Base-by-base conservation (phyloP, 1,140 invertebrate species). In the Nymphalis io region DNA sequence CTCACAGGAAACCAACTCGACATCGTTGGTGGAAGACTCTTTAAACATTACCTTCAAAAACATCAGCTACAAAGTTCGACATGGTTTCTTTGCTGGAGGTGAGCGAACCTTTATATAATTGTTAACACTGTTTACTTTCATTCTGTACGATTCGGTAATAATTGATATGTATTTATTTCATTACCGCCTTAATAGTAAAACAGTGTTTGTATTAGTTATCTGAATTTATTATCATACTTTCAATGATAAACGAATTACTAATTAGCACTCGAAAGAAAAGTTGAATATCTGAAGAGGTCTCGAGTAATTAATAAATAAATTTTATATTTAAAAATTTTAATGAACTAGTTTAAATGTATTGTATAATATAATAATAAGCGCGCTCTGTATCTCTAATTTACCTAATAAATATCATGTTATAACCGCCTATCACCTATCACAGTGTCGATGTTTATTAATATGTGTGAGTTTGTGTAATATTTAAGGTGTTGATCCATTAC, bases 11-110 rank as follows among this genome's bases (percentile, higher is more conserved):
- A 89, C 84, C 20, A 83, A 81, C 38, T 90, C 87, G n/a, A 83
- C 87, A 18, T 84, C 87, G 23, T 61, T 81, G 11, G 72, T 78
- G 2, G 88, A 89, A 64, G 85, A 88, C 63, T 82, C 85, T 42
- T 73, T 90, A 27, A 90, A 87, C 63, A 85, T 90, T 67, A 82
- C 82, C 61, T 90, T 90, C 62, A 78, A 88, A 81, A 75, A 88
- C 53, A 73, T 90, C 53, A 79, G 70, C 42, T 88, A 84, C 67
- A 82, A 79, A 38, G 88, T 89, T 18, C 78, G 85, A 71, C 68
- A 81, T 75, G 82, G 81, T 55, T 63, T 88, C 57, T 79, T 87
- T 16, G 60, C 76, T 60, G 71, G 81, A 82, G 84, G 88, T 90
- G 67, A 72, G 74, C 63, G 51, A 63, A 60, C 66, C 48, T 64